These are phyloP conservation scores for Coracias cyanogaster DNA, from an alignment of 2,797 vertebrate species.

Conservation along the genomic window DNA sequence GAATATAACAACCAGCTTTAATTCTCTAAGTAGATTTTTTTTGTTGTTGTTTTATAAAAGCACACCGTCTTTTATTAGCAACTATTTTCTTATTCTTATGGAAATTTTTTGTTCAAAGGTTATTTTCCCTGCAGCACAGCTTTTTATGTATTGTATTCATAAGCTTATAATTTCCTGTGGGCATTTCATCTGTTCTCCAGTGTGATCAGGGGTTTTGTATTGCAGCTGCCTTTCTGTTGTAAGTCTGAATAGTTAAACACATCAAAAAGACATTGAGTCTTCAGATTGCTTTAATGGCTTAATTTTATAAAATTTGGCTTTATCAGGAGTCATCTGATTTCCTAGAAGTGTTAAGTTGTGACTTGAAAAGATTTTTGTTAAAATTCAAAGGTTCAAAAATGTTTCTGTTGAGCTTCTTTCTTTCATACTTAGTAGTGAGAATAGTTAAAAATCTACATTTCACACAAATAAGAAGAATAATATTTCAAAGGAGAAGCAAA, in stretches of 20 bases:
- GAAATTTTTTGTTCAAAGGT: not conserved
- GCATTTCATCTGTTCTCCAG: not conserved
- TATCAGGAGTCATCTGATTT: not conserved
- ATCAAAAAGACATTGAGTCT: not conserved
- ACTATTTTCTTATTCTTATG: not conserved
- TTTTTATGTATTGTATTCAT: not conserved
- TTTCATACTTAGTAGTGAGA: not conserved
- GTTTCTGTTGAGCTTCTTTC: not conserved
- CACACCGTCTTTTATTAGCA: not conserved
- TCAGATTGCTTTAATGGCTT: not conserved
- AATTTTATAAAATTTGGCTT: not conserved
- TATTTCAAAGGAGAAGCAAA: not conserved
- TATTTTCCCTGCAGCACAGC: not conserved
- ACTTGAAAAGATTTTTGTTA: not conserved
- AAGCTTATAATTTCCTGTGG: not conserved
- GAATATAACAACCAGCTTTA: not conserved
- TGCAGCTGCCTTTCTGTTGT: not conserved
- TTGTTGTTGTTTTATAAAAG: not conserved
- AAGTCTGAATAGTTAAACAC: not conserved
- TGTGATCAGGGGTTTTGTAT: not conserved
- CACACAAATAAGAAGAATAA: not conserved
- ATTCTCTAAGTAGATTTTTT: not conserved
- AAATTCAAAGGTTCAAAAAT: not conserved
- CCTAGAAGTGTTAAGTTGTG: not conserved
- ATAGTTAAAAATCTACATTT: not conserved